A percentile compares a stretch with the other conserved stretches of the same genome.
Conservation (phyloP, 1,140 invertebrate species). For the Diabrotica virgifera region DNA sequence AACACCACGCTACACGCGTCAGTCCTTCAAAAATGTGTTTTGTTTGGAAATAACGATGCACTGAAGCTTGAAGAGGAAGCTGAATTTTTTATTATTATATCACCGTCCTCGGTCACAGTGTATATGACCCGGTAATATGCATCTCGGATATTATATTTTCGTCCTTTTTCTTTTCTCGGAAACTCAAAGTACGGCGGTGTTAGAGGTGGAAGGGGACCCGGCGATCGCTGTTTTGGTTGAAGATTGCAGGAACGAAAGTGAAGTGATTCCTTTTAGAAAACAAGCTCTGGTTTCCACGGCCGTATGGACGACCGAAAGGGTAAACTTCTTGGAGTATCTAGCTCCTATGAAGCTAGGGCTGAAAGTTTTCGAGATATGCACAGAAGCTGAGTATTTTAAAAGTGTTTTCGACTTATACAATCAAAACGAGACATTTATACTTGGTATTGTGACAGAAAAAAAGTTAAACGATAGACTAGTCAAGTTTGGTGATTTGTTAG, state of each 20-base stretch:
- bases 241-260: conserved; percentile 7
- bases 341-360: conserved; percentile 34
- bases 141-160: background rate
- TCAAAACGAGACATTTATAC: conserved; percentile 18
- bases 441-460: conserved; percentile 33
- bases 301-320: conserved; percentile 37
- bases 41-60: conserved; percentile 29
- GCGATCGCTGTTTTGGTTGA: conserved; percentile 12
- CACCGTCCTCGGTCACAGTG: background rate
- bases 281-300: conserved; percentile 30
- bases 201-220: conserved; percentile 13
- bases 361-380: conserved; percentile 32
- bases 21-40: conserved; percentile 30
- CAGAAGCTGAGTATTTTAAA: conserved; percentile 33
- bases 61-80: conserved; percentile 35
- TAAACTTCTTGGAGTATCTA: conserved; percentile 36
- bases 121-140: background rate
- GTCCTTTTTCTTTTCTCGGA: background rate
- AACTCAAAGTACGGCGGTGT: background rate
- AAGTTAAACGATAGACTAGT: conserved; percentile 23
- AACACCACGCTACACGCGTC: conserved; percentile 20
- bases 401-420: conserved; percentile 39
- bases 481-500: conserved; percentile 34
- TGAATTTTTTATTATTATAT: conserved; percentile 17
- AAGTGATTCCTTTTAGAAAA: conserved; percentile 6